Percentiles rank a stretch among this genome's conserved stretches.
These are phyloP conservation scores for Leptopilina syphax DNA, from an alignment of 2,888 invertebrate genomes.

Conservation along the genomic window DNA sequence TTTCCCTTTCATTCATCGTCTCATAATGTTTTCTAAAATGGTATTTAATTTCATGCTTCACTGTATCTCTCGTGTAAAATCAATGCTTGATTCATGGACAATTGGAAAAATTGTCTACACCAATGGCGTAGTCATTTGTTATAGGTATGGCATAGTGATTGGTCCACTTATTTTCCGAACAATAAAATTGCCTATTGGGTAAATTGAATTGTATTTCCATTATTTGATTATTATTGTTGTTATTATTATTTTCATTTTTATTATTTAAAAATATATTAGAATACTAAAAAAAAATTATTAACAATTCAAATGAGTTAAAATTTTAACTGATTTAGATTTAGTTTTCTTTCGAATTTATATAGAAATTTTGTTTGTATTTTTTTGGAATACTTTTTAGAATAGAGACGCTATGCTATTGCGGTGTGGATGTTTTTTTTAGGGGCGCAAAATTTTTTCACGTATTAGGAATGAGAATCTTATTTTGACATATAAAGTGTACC, in stretches of 20 bases:
- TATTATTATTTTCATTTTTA: no score
- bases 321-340: no score
- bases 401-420: not conserved
- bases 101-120: not conserved
- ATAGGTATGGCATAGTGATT: no score
- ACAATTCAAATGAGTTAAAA: no score
- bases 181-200: no score
- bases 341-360: no score
- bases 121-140: slow-evolving; percentile 1
- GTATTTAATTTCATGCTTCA: slow-evolving; percentile 39
- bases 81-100: not conserved
- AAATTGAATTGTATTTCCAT: no score
- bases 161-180: no score
- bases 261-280: no score
- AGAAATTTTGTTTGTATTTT: no score
- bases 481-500: slow-evolving; percentile 18
- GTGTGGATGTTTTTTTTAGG: not conserved
- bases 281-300: no score
- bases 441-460: slow-evolving; percentile 8
- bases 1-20: slow-evolving; percentile 7
- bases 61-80: slow-evolving; percentile 6
- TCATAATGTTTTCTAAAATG: slow-evolving; percentile 35
- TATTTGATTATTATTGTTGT: no score
- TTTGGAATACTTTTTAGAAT: not conserved
- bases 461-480: slow-evolving; percentile 20